Base-by-base conservation (phyloP, 2,113 vertebrate genomes). In the Platycercus adscitus region DNA sequence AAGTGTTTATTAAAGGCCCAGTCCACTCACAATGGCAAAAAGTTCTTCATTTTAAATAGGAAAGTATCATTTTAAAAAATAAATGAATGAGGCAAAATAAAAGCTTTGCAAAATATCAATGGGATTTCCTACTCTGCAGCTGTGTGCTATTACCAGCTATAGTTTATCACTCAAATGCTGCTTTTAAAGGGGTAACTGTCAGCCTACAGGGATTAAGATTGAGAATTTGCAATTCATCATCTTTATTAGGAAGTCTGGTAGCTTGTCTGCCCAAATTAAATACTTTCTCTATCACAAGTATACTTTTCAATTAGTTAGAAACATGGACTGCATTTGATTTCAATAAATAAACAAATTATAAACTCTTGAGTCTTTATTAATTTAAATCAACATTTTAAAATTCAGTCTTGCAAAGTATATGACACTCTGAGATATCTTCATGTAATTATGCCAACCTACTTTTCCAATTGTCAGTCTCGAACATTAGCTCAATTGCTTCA, bases 221-320 rank as follows among this genome's bases (percentile, higher is more conserved):
- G 97, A 90, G 96, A 97, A 98, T 98, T 98, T 97, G 96, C 95
- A 98, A 98, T 98, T 98, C 95, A 97, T 98, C 97, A 98, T 97
- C 96, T 97, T 95, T 96, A 97, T 97, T 98, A 97, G 97, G 95
- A 97, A 97, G 92, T 97, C 95, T 95, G 85, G 92, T 94, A 96
- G 95, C 91, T 95, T 92, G 94, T 95, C 93, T 97, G 86, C 95
- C 91, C 85, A 97, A 97, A 97, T 98, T 97, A 98, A 98, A 97
- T 93, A 94, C 43, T 97, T 96, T 94, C 85, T 97, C 92, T 97
- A 86, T 96, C 94, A 96, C 86, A 97, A 97, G 94, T 93, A 96
- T 91, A 93, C 94, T 97, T 95, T 89, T 91, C 88, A 93, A 97
- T 91, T 96, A 94, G 94, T 96, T 95, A 75, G 93, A 97, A 98